These are phyloP conservation scores for Merluccius polli DNA, from an alignment of 2,797 vertebrate genomes.

Conservation along the genomic window DNA sequence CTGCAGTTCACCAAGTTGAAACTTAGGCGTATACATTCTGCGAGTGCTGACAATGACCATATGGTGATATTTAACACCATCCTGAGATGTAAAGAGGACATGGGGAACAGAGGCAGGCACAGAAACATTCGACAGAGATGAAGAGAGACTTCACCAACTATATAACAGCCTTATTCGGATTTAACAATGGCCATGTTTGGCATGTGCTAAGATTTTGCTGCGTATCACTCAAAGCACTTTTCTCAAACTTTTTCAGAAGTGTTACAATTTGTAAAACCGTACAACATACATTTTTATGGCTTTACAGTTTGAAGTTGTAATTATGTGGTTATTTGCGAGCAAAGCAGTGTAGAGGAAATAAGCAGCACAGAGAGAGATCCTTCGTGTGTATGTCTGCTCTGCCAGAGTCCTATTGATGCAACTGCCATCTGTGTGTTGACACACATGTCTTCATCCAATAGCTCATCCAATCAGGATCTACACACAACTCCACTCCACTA, in stretches of 20 bases:
- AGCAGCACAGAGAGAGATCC: background rate
- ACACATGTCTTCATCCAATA: background rate
- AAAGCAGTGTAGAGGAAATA: background rate
- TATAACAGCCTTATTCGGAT: background rate
- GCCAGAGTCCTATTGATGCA: background rate
- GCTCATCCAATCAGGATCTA: background rate
- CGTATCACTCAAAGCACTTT: background rate
- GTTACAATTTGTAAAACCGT: background rate
- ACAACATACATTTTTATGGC: background rate
- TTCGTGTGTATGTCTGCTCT: background rate
- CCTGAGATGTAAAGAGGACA: slow-evolving; percentile 4
- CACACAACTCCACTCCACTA: background rate
- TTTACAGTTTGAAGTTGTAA: background rate
- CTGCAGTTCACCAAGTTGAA: slow-evolving; percentile 14
- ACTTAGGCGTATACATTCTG: slow-evolving; percentile 1
- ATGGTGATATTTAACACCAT: slow-evolving; percentile 25
- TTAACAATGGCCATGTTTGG: background rate
- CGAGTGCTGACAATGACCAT: slow-evolving; percentile 16
- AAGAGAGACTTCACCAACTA: background rate
- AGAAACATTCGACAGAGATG: background rate
- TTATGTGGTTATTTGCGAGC: background rate
- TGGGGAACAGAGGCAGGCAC: background rate
- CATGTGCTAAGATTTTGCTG: background rate
- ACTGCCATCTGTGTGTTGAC: background rate
- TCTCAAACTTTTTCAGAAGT: background rate